Evolutionary conservation across 2,888 invertebrate species (phyloP), one percentile per base, ranked within the genome.

Genomic region (Oscheius myriophilus): DNA sequence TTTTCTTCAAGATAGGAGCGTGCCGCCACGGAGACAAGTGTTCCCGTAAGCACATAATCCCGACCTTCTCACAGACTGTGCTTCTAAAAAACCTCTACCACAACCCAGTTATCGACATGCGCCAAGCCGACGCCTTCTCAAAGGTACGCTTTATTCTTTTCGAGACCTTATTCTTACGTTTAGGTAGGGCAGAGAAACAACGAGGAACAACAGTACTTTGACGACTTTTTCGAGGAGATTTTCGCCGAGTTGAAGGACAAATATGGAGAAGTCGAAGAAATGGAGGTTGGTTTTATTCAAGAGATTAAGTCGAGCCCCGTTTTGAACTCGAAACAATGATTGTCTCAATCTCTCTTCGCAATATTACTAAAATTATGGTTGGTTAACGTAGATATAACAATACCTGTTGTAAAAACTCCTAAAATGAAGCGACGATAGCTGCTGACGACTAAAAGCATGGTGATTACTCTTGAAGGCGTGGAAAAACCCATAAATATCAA

Each of bases 121-220:
- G 81, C 51, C 77, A 80, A 69, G 83, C 83, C 23, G 80, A 80
- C 52, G 80, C 82, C 11, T 82, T 72, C 21, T 39, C 53, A 2
- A 55, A 49, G 66, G 49, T 54, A 16, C 3, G 51, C n/a, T 7
- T 23, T 53, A 25, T 65, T 39, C 21, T 42, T 39, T 54, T 43
- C 6, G 3, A 49, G 6, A 18, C 2, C 11, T 49, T 4, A 9
- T 49, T 49, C 11, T 33, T 33, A 33, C 9, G 9, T 6, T 33
- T 33, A 78, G 67, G 76, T 79, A 23, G 81, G 82, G 12, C 70
- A 81, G 57, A 59, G 62, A 45, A 79, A 79, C 64, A 63, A 62
- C 43, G 96, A 97, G 89, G 95, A 96, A 92, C 97, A 98, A 88
- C 95, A 96, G 88, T 96, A 96, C 90, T 97, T 96, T 88, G 97